Percentiles rank a stretch among this genome's conserved stretches.
phyloP scores from a whole-genome alignment of 1,140 invertebrate genomes.

The Druon quercuslanigerum region DNA sequence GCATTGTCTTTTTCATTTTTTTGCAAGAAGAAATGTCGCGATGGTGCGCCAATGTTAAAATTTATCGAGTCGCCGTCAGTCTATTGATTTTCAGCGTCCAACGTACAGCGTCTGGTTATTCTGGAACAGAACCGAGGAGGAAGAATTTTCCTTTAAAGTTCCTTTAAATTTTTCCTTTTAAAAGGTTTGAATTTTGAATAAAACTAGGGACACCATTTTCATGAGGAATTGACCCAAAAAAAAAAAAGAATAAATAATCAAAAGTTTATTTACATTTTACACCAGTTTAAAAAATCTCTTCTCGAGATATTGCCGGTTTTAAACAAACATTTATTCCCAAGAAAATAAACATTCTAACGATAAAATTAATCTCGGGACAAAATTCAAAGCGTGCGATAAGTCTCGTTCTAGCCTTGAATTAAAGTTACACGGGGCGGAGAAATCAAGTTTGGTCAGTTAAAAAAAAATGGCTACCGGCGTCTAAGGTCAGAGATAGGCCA shows the following conservation, averaged over 20 bases:
- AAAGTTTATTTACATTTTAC: no score
- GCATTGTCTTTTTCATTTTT: conserved; percentile 37
- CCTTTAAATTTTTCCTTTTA: neutral
- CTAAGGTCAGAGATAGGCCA: neutral
- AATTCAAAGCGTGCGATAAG: conserved; percentile 23
- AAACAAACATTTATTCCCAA: neutral
- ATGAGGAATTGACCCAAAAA: neutral
- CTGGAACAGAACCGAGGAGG: conserved; percentile 30
- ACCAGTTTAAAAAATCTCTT: neutral
- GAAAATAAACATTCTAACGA: conserved; percentile 19
- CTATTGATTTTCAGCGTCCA: conserved; percentile 29
- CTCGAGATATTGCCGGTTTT: no score
- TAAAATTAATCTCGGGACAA: conserved; percentile 21
- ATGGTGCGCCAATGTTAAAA: conserved; percentile 34
- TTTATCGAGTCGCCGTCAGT: conserved; percentile 36
- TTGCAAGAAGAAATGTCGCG: conserved; percentile 31
- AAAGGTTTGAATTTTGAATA: neutral
- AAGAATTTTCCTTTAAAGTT: conserved; percentile 27
- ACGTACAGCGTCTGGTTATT: conserved; percentile 21
- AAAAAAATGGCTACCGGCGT: neutral
- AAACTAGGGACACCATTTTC: neutral
- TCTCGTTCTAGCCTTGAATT: conserved; percentile 19
- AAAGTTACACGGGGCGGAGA: conserved; percentile 8
- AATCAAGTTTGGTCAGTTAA: conserved; percentile 30
- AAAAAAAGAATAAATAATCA: neutral